Base-by-base conservation (phyloP, 2,888 invertebrate genomes). In the Cheiracanthium punctorium region DNA sequence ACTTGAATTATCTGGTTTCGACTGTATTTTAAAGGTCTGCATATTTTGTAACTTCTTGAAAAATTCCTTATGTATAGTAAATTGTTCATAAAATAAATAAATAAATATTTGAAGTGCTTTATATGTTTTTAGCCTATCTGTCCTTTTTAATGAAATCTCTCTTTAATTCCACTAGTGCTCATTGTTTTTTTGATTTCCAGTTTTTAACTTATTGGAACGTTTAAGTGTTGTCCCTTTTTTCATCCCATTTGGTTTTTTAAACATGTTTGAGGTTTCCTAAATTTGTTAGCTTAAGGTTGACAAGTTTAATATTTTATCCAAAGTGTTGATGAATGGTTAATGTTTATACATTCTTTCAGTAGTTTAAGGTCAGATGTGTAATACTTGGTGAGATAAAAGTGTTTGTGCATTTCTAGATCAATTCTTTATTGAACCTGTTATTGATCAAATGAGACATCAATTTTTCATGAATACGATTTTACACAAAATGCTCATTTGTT, bases 241-340 rank as follows among this genome's bases (percentile, higher is more conserved):
- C 4, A 24, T 58, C 1, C 58, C 2, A 17, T 2, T 58, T 58
- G n/a, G 7, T 24, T 48, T 48, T 48, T 10, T 48, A 58, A 24
- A 48, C 8, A 24, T 24, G 20, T 58, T 58, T 58, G 24, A 24
- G 2, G 24, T 24, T 17, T 58, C 58, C 58, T 58, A 58, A 58
- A 58, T 58, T 58, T 58, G 58, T 58, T 58, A 58, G 58, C 20
- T 58, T 58, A 58, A 58, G 24, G 58, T 58, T 58, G 58, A 58
- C 58, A 58, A 2, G 24, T 58, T 58, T 58, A 58, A 58, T 58
- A 58, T 58, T 58, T 58, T 58, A 58, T 58, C 58, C 5, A 17
- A 58, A 58, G 58, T 58, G 58, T 58, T 58, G 58, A 58, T 58
- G 58, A 58, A 24, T 58, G 58, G 58, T 58, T 58, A 58, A 20